A percentile compares a stretch with the other conserved stretches of the same genome.
Conservation (phyloP, 2,113 vertebrate species). For the Platysternon megacephalum region DNA sequence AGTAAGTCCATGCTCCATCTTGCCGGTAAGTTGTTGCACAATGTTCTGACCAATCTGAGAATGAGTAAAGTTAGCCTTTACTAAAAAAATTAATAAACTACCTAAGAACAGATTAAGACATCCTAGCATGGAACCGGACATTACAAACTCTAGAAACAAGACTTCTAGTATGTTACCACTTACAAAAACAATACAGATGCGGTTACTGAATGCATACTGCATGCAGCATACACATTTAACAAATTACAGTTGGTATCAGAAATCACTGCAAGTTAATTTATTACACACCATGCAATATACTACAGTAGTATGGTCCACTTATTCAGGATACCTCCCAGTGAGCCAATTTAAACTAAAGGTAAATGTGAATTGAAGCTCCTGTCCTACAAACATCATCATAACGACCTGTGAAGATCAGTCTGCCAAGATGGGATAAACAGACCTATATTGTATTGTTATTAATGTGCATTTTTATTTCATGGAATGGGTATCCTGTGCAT, state of each 20-base stretch:
- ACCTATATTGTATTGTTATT: neutral
- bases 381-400: neutral
- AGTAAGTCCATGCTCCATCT: slow-evolving; percentile 81
- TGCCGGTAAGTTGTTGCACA: slow-evolving; percentile 80
- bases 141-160: neutral
- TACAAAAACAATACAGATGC: neutral
- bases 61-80: neutral
- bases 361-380: neutral
- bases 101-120: neutral
- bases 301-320: neutral
- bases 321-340: neutral
- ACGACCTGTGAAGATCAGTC: neutral
- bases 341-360: neutral
- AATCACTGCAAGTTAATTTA: neutral
- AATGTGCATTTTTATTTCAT: neutral
- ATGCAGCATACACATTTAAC: neutral
- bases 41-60: slow-evolving; percentile 88
- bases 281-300: neutral
- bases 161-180: accelerated
- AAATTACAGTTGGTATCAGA: neutral
- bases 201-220: accelerated
- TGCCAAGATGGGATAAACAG: neutral
- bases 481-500: neutral
- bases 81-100: neutral
- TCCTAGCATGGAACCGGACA: neutral